phyloP scores from a whole-genome alignment of 2,888 invertebrate genomes.

The Ariolimax columbianus region DNA sequence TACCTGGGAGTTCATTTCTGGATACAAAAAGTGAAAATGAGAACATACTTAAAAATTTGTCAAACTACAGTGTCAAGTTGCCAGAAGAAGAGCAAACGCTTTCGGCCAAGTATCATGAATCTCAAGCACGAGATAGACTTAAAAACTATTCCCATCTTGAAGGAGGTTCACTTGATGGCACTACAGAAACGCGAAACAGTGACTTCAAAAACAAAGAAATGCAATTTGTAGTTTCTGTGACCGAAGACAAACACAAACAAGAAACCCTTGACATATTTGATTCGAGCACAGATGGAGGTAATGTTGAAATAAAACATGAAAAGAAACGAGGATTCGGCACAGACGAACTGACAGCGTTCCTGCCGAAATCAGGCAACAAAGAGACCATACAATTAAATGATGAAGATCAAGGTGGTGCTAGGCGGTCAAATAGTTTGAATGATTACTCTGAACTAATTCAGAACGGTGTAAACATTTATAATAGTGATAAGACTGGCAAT shows the following conservation, averaged over 20 bases:
- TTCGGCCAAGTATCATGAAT: background rate
- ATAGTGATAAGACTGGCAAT: background rate
- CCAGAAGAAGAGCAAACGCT: background rate
- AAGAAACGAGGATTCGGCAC: too few relatives aligned
- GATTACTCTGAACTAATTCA: background rate
- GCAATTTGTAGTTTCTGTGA: background rate
- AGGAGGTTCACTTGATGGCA: background rate
- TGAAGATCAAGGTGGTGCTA: constrained; percentile 3
- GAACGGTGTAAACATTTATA: background rate
- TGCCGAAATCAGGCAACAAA: background rate
- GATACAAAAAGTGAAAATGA: background rate
- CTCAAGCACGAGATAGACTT: too few relatives aligned
- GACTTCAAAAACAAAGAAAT: background rate
- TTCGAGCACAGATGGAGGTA: background rate
- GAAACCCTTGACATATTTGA: background rate
- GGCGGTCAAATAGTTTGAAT: background rate
- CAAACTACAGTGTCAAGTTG: background rate
- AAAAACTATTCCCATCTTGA: background rate
- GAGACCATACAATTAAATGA: background rate
- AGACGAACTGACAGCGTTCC: background rate
- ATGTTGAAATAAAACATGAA: background rate
- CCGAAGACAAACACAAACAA: background rate
- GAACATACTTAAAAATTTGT: background rate
- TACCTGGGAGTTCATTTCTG: background rate
- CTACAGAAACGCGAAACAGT: background rate